Evolutionary conservation across 2,797 vertebrate genomes (phyloP).

Genomic region (Tolypeutes matacus): DNA sequence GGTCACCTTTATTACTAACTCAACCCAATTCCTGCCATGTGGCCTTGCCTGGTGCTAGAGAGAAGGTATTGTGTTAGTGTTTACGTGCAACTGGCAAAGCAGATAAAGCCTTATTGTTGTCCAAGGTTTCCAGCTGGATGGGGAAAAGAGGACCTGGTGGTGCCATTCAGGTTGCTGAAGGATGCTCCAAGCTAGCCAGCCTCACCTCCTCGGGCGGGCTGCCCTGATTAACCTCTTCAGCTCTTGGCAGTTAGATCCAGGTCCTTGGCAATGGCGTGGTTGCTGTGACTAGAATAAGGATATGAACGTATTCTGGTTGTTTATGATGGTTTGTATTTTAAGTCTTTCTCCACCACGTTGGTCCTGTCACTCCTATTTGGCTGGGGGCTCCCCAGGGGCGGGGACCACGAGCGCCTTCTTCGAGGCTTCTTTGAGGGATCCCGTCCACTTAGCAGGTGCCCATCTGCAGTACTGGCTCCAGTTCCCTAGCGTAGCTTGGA

Average conservation of each 20-base stretch:
- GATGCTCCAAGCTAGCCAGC: background rate
- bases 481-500: background rate
- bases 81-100: slow-evolving; percentile 11
- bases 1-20: slow-evolving; percentile 19
- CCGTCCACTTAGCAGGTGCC: background rate
- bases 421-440: background rate
- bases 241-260: background rate
- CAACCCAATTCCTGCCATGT: slow-evolving; percentile 48
- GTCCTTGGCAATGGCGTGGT: background rate
- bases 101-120: background rate
- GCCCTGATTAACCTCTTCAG: background rate
- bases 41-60: slow-evolving; percentile 48
- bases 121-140: background rate
- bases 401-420: background rate
- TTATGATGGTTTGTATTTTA: background rate
- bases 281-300: background rate
- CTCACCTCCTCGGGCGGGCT: slow-evolving; percentile 29
- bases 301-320: background rate
- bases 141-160: background rate
- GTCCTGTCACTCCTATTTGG: background rate
- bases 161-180: background rate
- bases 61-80: background rate
- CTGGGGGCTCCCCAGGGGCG: background rate
- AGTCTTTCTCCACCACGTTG: background rate
- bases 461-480: background rate